Conservation (phyloP, 2,888 invertebrate genomes). For the Cheilosia impressa region DNA sequence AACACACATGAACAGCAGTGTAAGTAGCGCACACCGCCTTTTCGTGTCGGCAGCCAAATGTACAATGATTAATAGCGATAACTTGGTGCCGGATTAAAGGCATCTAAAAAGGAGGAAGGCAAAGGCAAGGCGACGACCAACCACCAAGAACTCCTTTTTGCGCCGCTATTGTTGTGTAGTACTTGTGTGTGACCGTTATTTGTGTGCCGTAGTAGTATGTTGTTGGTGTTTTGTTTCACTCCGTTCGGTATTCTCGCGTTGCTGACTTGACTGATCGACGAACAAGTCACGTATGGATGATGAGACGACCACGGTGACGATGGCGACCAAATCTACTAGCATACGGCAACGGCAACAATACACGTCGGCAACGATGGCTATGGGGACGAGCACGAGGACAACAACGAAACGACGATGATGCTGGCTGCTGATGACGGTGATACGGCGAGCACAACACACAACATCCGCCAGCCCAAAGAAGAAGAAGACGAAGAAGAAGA, state of each 20-base stretch:
- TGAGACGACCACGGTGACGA: conserved; percentile 71
- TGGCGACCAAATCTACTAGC: conserved; percentile 70
- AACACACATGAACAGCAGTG: conserved; percentile 58
- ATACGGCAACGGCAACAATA: conserved; percentile 51
- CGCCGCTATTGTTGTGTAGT: conserved; percentile 62
- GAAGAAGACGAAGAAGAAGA: conserved; percentile 18
- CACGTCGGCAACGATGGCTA: conserved; percentile 76
- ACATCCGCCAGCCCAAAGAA: conserved; percentile 33
- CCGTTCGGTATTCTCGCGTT: conserved; percentile 55
- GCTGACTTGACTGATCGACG: conserved; percentile 75
- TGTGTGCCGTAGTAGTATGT: neutral
- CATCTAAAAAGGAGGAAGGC: conserved; percentile 69
- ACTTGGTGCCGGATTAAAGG: conserved; percentile 75
- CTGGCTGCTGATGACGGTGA: conserved; percentile 26
- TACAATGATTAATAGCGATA: conserved; percentile 83
- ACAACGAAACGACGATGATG: conserved; percentile 57
- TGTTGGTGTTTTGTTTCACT: conserved; percentile 61
- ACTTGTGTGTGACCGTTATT: conserved; percentile 56
- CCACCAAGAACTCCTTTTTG: conserved; percentile 73
- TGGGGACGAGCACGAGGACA: conserved; percentile 59
- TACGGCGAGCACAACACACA: conserved; percentile 66
- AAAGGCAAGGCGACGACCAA: conserved; percentile 60
- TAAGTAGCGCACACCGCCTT: conserved; percentile 80
- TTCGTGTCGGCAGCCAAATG: conserved; percentile 82
- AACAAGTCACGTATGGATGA: conserved; percentile 75